Evolutionary conservation across 1,140 invertebrate genomes (phyloP), one percentile per base, ranked within the genome.

Genomic region (Eueides isabella): DNA sequence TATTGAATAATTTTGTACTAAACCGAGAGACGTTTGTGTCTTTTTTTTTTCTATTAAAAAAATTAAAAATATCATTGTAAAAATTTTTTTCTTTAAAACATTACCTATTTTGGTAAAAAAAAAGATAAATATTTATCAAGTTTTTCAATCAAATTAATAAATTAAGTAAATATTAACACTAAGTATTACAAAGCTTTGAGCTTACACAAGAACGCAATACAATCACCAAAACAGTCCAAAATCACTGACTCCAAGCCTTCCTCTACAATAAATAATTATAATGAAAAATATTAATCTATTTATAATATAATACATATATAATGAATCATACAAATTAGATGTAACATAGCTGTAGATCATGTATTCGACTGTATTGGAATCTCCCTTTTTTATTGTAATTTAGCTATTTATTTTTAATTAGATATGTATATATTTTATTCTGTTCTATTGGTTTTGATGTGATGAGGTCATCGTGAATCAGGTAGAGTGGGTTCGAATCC

Each of bases 241-340:
- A 55, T 55, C 48, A 55, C 19, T 55, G 9, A 55, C 3, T 55
- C 19, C 48, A 23, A 55, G 48, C 48, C 48, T 55, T 55, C 48
- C 48, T 55, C 19, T 55, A 55, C 48, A 55, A 55, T 55, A 55
- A 55, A 55, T 55, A 55, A 55, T 55, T 55, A 55, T 55, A 55
- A 26, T 23, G 48, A 55, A 55, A 23, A 55, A 11, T 23, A 55
- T 55, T 19, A 19, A 55, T 55, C n/a, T n/a, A n/a, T 55, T 14
- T 12, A 55, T 55, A 55, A 23, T 16, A 67, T 41, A 29, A 62
- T 64, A 19, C 26, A 9, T 31, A 29, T 67, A 41, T 44, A 55
- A 23, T 29, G 14, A 28, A 30, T 16, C 31, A 65, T 72, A 72
- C 70, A 72, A 72, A 72, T 61, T 72, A 72, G 70, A 65, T 44